A percentile compares a stretch with the other conserved stretches of the same genome.
Evolutionary conservation across 2,888 invertebrate species (phyloP).

Genomic region (Leucania comma): DNA sequence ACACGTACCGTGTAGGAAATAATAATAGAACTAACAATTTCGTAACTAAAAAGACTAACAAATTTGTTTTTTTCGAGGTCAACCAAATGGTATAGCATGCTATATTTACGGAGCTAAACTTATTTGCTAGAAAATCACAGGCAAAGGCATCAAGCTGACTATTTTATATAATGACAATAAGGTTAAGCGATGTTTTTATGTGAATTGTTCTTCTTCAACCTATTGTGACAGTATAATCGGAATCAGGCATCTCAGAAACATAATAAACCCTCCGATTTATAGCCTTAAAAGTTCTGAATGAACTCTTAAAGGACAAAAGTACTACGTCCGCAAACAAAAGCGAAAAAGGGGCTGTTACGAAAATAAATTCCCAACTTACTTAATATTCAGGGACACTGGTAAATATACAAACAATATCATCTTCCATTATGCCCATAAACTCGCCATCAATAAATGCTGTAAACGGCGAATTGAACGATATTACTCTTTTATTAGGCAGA

Average conservation of each 20-base stretch:
- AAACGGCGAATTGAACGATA: constrained; percentile 35
- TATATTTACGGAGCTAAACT: not conserved
- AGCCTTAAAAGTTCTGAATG: not conserved
- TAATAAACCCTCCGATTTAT: constrained; percentile 7
- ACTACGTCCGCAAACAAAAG: constrained; percentile 9
- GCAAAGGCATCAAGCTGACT: constrained; percentile 17
- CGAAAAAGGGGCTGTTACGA: not conserved
- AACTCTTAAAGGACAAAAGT: constrained; percentile 10
- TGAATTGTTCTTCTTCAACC: constrained; percentile 10
- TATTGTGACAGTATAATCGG: not conserved
- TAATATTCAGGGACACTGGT: constrained; percentile 15
- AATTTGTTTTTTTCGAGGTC: constrained; percentile 30
- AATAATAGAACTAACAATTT: constrained; percentile 28
- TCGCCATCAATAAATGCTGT: constrained; percentile 33
- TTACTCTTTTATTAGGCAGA: constrained; percentile 35
- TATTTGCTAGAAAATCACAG: constrained; percentile 18
- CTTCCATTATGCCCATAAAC: constrained; percentile 22
- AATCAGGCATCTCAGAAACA: not conserved
- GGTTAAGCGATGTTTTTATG: constrained; percentile 14
- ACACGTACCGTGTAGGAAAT: not conserved
- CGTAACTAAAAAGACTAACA: constrained; percentile 7
- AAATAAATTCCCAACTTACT: constrained; percentile 11
- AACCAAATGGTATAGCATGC: constrained; percentile 18
- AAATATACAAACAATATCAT: constrained; percentile 27
- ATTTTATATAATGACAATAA: constrained; percentile 32